These are phyloP conservation scores for Felis chaus DNA, from an alignment of 2,113 vertebrate species.

Conservation along the genomic window DNA sequence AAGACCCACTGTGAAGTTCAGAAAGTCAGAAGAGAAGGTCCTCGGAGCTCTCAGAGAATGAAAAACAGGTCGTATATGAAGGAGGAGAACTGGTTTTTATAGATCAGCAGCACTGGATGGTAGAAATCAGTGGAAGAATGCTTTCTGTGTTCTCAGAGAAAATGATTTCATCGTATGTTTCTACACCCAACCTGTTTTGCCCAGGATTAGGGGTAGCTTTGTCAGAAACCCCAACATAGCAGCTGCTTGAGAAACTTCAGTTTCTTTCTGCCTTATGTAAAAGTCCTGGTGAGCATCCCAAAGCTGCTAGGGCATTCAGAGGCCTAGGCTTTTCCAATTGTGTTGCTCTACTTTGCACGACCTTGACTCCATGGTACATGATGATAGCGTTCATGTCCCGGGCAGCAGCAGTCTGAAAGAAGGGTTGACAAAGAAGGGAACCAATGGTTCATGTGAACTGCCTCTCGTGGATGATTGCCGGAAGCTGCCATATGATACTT, in stretches of 20 bases:
- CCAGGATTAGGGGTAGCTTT: background rate
- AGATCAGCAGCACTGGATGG: background rate
- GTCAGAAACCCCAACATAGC: background rate
- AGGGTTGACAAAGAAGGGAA: background rate
- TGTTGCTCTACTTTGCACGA: background rate
- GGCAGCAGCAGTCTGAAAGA: background rate
- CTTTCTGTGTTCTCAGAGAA: background rate
- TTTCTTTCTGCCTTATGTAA: background rate
- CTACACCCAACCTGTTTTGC: background rate
- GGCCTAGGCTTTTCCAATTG: background rate
- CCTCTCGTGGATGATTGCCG: background rate
- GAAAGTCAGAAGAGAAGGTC: background rate
- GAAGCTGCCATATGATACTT: background rate
- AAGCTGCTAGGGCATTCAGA: background rate
- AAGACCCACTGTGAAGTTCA: background rate
- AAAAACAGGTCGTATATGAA: background rate
- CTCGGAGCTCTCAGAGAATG: background rate
- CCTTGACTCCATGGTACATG: background rate
- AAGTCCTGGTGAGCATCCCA: background rate
- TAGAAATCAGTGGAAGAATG: background rate
- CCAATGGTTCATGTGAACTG: background rate
- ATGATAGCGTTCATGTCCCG: background rate
- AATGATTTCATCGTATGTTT: background rate
- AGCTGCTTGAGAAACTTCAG: background rate
- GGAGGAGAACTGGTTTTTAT: background rate